Conservation (phyloP, 2,888 invertebrate genomes). For the Drosophila phalerata region DNA sequence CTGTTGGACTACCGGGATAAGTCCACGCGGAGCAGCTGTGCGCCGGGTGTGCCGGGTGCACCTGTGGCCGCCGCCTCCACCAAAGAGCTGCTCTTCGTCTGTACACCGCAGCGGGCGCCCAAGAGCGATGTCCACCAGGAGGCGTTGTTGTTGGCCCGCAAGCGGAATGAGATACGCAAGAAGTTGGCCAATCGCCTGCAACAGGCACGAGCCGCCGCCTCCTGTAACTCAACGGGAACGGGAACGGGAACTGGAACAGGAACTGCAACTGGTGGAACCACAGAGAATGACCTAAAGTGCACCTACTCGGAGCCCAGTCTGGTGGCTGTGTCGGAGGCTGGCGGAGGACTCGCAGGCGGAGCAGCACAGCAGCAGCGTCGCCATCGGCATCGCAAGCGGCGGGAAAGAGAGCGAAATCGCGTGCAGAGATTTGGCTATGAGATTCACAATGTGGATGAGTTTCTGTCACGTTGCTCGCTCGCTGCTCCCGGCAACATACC, state of each 20-base stretch:
- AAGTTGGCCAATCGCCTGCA: constrained; percentile 70
- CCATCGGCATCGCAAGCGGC: constrained; percentile 84
- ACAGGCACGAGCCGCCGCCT: constrained; percentile 48
- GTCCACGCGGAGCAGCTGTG: constrained; percentile 13
- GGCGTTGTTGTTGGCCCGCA: constrained; percentile 77
- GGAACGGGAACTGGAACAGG: constrained; percentile 2
- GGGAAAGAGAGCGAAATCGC: constrained; percentile 81
- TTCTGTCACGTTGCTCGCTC: constrained; percentile 92
- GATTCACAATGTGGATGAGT: constrained; percentile 92
- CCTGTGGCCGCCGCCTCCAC: constrained; percentile 74
- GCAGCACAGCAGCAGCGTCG: constrained; percentile 74
- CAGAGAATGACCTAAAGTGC: constrained; percentile 80
- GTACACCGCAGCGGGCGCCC: constrained; percentile 84
- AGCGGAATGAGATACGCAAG: constrained; percentile 82
- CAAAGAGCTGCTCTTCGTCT: constrained; percentile 84
- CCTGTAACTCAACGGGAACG: constrained; percentile 1
- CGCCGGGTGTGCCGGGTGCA: constrained; percentile 30
- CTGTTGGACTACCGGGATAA: constrained; percentile 82
- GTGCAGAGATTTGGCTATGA: constrained; percentile 90
- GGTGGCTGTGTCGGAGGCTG: constrained; percentile 83
- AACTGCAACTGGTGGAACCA: not conserved
- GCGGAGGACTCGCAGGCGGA: constrained; percentile 37
- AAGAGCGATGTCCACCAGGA: constrained; percentile 72
- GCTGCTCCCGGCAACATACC: constrained; percentile 94
- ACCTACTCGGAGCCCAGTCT: constrained; percentile 85